Evolutionary conservation across 2,797 vertebrate genomes (phyloP).

Genomic region (Rhinophrynus dorsalis): DNA sequence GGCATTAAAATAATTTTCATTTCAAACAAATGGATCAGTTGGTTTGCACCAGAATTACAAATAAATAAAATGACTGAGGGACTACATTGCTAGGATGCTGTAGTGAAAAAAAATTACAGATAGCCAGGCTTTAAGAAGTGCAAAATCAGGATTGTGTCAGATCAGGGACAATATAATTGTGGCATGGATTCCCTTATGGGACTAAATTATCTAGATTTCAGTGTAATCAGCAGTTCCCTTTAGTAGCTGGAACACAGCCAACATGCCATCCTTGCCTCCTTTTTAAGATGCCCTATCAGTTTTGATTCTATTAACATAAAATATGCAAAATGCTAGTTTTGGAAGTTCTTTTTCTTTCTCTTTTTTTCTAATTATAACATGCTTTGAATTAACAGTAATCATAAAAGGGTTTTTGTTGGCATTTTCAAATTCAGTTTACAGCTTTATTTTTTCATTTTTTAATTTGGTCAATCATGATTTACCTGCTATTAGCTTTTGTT

Average conservation of each 20-base stretch:
- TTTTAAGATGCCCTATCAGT: conserved; percentile 62
- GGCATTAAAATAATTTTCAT: too few relatives aligned
- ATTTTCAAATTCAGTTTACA: too few relatives aligned
- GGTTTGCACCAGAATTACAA: too few relatives aligned
- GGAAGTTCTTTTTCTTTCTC: conserved; percentile 27
- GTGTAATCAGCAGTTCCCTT: conserved; percentile 72
- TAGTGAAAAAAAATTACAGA: conserved; percentile 75
- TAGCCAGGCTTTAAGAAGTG: conserved; percentile 69
- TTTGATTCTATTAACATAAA: conserved; percentile 67
- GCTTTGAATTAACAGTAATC: too few relatives aligned
- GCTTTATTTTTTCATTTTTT: too few relatives aligned
- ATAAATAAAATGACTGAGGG: too few relatives aligned
- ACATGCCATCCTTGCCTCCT: conserved; percentile 67
- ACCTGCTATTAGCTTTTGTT: too few relatives aligned
- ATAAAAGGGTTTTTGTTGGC: too few relatives aligned
- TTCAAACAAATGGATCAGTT: too few relatives aligned
- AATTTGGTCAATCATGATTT: too few relatives aligned
- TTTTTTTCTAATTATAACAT: too few relatives aligned
- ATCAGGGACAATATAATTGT: conserved; percentile 77
- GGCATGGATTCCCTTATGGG: conserved; percentile 77
- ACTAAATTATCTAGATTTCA: conserved; percentile 77
- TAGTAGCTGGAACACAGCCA: conserved; percentile 69
- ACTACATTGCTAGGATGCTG: conserved; percentile 74
- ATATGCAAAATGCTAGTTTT: conserved; percentile 68
- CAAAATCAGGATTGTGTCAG: conserved; percentile 73